phyloP scores from a whole-genome alignment of 2,113 vertebrate species.

The Pandion haliaetus region DNA sequence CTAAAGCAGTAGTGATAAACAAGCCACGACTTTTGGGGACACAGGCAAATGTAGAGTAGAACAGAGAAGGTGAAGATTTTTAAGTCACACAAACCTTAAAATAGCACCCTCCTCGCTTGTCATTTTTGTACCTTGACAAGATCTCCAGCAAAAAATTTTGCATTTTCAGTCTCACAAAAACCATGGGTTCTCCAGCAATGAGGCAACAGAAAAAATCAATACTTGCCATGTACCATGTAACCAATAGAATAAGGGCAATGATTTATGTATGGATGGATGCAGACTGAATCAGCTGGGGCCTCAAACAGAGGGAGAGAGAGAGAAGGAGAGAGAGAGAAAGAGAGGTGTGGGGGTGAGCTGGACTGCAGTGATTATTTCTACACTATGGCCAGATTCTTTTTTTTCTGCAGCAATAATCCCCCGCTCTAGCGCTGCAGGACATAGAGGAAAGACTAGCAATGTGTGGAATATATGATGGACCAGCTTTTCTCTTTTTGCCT shows the following conservation, averaged over 20 bases:
- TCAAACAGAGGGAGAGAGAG: constrained; percentile 76
- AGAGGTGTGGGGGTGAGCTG: constrained; percentile 68
- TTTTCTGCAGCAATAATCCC: constrained; percentile 77
- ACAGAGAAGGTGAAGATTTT: not conserved
- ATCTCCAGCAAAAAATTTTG: constrained; percentile 52
- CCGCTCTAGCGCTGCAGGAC: constrained; percentile 73
- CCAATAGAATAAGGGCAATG: constrained; percentile 96
- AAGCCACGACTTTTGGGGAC: constrained; percentile 20
- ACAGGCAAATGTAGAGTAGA: not conserved
- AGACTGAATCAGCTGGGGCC: constrained; percentile 90
- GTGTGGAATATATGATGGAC: constrained; percentile 78
- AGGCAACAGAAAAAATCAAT: constrained; percentile 91
- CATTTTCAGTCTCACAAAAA: constrained; percentile 80
- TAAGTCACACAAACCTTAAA: not conserved
- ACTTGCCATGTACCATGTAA: constrained; percentile 96
- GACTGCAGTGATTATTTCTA: constrained; percentile 79
- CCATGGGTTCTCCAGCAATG: constrained; percentile 90
- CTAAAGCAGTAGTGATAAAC: constrained; percentile 7
- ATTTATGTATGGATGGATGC: constrained; percentile 96
- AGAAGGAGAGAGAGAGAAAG: constrained; percentile 59
- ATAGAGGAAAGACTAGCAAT: constrained; percentile 70
- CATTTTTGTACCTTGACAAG: constrained; percentile 57
- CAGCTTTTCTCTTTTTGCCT: constrained; percentile 78
- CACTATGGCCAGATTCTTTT: constrained; percentile 72
- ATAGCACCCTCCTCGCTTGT: not conserved